phyloP scores from a whole-genome alignment of 2,888 invertebrate species.

The Perizoma affinitatum region DNA sequence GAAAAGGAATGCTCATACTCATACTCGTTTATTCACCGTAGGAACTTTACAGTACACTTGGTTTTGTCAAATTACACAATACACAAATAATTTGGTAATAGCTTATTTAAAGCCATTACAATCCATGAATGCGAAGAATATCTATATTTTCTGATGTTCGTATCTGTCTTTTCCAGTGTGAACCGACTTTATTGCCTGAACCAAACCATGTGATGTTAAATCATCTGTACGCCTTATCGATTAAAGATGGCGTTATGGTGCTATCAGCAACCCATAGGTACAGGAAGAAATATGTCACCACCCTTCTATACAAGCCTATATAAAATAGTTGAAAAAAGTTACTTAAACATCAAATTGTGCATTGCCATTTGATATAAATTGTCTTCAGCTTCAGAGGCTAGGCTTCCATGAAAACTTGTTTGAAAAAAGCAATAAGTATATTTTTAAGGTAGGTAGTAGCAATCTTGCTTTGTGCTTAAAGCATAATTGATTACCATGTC shows the following conservation, averaged over 20 bases:
- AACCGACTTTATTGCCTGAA: slow-evolving; percentile 99
- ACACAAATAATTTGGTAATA: no score
- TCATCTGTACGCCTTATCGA: slow-evolving; percentile 99
- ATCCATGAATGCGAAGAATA: no score
- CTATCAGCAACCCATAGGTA: slow-evolving; percentile 99
- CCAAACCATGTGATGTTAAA: slow-evolving; percentile 99
- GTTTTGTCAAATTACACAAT: no score
- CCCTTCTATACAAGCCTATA: slow-evolving; percentile 98
- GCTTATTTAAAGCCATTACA: no score
- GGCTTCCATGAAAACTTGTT: not conserved
- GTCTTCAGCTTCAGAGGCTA: not conserved
- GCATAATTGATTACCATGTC: not conserved
- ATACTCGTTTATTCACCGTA: no score
- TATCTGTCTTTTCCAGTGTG: slow-evolving; percentile 88
- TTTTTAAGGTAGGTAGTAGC: not conserved
- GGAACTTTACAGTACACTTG: no score
- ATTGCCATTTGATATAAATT: not conserved
- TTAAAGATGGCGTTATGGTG: slow-evolving; percentile 99
- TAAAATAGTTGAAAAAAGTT: slow-evolving; percentile 70
- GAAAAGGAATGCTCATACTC: no score
- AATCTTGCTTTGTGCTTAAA: not conserved
- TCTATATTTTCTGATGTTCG: not conserved
- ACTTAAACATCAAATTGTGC: no score
- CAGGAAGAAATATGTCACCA: slow-evolving; percentile 99
- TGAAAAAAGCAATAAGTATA: not conserved